These are phyloP conservation scores for Ophioninae sp. DNA, from an alignment of 2,888 invertebrate genomes.

Conservation along the genomic window DNA sequence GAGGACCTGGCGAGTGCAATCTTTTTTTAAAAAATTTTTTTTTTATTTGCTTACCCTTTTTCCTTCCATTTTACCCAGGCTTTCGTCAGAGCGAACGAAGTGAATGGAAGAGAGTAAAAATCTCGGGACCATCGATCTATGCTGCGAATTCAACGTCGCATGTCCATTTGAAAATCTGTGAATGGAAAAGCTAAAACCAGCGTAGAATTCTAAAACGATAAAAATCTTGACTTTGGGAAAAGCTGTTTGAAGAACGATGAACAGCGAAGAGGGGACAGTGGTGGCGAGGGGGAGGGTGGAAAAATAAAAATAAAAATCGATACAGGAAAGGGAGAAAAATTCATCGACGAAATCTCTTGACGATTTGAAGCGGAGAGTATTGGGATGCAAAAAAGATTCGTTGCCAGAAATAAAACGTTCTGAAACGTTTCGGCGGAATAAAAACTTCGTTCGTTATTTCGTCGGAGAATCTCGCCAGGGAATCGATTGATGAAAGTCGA, in stretches of 20 bases:
- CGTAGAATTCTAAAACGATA: not conserved
- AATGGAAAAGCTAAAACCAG: not conserved
- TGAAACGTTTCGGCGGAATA: too few relatives aligned
- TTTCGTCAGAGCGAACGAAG: constrained; percentile 1
- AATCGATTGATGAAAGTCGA: too few relatives aligned
- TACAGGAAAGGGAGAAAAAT: not conserved
- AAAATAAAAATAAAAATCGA: not conserved
- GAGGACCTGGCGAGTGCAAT: constrained; percentile 6
- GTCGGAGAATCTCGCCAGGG: too few relatives aligned
- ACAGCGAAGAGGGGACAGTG: not conserved
- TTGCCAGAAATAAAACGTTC: too few relatives aligned
- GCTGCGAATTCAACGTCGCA: not conserved
- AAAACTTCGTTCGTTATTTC: too few relatives aligned
- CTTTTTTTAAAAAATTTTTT: constrained; percentile 31
- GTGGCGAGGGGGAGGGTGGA: not conserved
- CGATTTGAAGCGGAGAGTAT: too few relatives aligned
- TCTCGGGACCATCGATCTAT: not conserved
- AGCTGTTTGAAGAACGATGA: not conserved
- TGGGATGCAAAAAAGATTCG: too few relatives aligned
- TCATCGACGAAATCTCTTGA: not conserved
- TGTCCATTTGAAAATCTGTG: not conserved
- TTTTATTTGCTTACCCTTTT: not conserved
- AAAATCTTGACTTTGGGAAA: not conserved
- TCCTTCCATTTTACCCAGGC: constrained; percentile 12
- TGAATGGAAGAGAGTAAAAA: not conserved